Conservation (phyloP, 92 coral and sea anemone genomes). For the Parazoanthus darwini region DNA sequence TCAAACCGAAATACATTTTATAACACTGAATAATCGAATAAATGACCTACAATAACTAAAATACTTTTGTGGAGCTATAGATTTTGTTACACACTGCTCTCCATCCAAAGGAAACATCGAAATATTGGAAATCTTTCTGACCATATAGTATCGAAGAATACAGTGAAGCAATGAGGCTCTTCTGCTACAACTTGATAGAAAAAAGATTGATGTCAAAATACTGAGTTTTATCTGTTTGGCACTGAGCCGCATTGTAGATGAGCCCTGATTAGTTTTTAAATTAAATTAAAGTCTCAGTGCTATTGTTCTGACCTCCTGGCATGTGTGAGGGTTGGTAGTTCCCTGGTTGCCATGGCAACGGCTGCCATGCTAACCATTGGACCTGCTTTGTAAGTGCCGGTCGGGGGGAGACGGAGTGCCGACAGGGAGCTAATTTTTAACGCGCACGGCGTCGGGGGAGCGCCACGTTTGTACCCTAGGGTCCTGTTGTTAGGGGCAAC, state of each 20-base stretch:
- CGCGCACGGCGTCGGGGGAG: slow-evolving; percentile 21
- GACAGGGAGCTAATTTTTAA: slow-evolving; percentile 13
- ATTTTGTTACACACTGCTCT: neutral
- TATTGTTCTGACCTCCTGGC: slow-evolving; percentile 8
- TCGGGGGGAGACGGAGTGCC: neutral
- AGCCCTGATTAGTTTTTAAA: no score
- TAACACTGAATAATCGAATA: no score
- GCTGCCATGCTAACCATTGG: neutral
- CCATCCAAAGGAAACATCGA: slow-evolving; percentile 48
- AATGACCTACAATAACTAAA: no score
- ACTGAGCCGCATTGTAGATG: no score
- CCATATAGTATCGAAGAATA: slow-evolving; percentile 46
- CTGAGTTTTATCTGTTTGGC: no score
- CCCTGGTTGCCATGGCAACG: slow-evolving; percentile 27
- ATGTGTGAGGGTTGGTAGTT: slow-evolving; percentile 14
- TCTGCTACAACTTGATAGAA: neutral
- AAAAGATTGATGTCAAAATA: no score
- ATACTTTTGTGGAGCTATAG: no score
- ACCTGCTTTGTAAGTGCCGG: neutral
- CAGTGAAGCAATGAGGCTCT: slow-evolving; percentile 44
- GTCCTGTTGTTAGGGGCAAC: no score
- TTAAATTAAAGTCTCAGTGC: no score
- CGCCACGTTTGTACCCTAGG: neutral
- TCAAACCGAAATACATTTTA: no score
- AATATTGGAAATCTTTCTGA: slow-evolving; percentile 35